Evolutionary conservation across 2,888 invertebrate genomes (phyloP), one percentile per base, ranked within the genome.

Genomic region (Diaphora mendica): DNA sequence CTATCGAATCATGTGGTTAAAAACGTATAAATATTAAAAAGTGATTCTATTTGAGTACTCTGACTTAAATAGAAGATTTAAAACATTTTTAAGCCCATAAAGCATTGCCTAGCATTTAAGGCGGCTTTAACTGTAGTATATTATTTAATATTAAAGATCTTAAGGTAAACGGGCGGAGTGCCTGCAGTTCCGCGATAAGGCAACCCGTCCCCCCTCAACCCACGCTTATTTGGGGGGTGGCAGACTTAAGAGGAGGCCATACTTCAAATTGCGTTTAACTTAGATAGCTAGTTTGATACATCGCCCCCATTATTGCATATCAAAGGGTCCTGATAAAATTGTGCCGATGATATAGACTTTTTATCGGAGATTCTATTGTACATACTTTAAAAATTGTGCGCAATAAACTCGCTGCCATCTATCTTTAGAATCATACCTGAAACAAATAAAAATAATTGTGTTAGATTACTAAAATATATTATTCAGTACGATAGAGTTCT

Each of bases 61-160:
- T 15, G 17, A 35, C 15, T 30, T 23, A 39, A 51, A 26, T 62
- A 39, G 0, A 42, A 59, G 23, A 79, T 82, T 78, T 80, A 78
- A 80, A 72, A 75, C 76, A 71, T 72, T 78, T 71, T 78, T 68
- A 81, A 77, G 79, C 79, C 84, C 86, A 93, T 94, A 93, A 93
- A 92, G 84, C 89, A 93, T 89, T 77, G 82, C 82, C 78, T 82
- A 85, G 84, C 85, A 86, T 92, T 92, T 90, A 91, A 93, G 88
- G 82, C 86, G 88, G 92, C 89, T 93, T 91, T 92, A 93, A 94
- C 91, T 93, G 92, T 93, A 92, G 89, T 94, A 93, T 94, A 93
- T 94, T 95, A 94, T 95, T 95, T 94, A 95, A 95, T 95, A 95
- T 95, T 95, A 95, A 94, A 95, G 94, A 95, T 95, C 94, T 94